phyloP scores from a whole-genome alignment of 2,113 vertebrate genomes.

The Formicarius rufipectus region DNA sequence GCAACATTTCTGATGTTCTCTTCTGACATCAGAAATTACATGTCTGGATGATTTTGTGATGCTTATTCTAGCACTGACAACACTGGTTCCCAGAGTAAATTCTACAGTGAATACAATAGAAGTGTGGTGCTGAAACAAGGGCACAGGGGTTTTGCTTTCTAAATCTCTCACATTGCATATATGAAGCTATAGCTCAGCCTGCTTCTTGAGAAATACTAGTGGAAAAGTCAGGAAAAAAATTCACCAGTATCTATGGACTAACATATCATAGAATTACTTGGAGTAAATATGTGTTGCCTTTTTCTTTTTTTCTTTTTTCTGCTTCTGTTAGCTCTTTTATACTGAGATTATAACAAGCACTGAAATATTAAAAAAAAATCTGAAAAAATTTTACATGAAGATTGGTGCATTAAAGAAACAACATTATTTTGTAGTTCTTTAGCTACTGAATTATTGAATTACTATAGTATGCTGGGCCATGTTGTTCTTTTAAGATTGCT shows the following conservation, averaged over 20 bases:
- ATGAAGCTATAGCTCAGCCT: neutral
- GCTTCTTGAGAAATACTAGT: neutral
- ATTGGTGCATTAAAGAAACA: neutral
- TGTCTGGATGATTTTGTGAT: constrained; percentile 23
- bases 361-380: neutral
- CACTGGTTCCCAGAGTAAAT: neutral
- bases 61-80: constrained; percentile 20
- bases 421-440: constrained; percentile 3
- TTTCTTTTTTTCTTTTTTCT: neutral
- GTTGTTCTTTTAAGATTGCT: constrained; percentile 49
- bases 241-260: neutral
- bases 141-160: neutral
- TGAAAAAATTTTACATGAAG: neutral
- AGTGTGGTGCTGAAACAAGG: constrained; percentile 6
- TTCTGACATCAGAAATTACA: constrained; percentile 61
- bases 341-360: neutral
- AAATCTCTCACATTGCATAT: neutral
- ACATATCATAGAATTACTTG: neutral
- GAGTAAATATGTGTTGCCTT: neutral
- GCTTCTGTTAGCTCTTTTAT: neutral
- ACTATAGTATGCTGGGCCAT: constrained; percentile 2
- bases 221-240: neutral
- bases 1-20: constrained; percentile 29
- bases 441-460: constrained; percentile 16
- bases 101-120: neutral